These are phyloP conservation scores for Bellardia pandia DNA, from an alignment of 2,888 invertebrate genomes.

Conservation along the genomic window DNA sequence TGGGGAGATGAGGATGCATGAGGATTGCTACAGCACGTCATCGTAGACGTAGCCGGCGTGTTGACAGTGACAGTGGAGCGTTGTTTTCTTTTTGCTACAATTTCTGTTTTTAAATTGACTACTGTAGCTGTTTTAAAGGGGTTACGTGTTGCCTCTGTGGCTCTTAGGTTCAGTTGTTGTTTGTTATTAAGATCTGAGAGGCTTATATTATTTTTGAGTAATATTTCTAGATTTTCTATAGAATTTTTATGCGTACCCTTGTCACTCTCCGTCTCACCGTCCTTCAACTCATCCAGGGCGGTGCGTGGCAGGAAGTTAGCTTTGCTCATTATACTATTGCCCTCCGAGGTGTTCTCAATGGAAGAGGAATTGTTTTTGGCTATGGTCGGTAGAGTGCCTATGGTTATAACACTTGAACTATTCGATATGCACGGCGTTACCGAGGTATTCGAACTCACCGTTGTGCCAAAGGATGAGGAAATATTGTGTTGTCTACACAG, in stretches of 20 bases:
- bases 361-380: constrained; percentile 75
- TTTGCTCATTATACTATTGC: constrained; percentile 65
- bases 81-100: constrained; percentile 76
- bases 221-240: constrained; percentile 83
- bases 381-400: constrained; percentile 77
- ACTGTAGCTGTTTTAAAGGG: constrained; percentile 76
- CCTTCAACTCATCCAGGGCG: constrained; percentile 80
- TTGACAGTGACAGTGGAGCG: constrained; percentile 75
- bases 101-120: constrained; percentile 79
- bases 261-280: constrained; percentile 79
- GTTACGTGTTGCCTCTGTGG: constrained; percentile 76
- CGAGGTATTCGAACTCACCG: constrained; percentile 80
- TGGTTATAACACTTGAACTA: constrained; percentile 81
- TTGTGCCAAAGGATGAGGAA: constrained; percentile 83
- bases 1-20: constrained; percentile 58
- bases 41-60: constrained; percentile 68
- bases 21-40: constrained; percentile 65
- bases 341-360: constrained; percentile 74
- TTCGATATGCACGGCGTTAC: constrained; percentile 82
- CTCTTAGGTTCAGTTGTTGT: constrained; percentile 82
- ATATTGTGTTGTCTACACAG: constrained; percentile 84
- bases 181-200: constrained; percentile 83
- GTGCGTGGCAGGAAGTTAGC: constrained; percentile 77
- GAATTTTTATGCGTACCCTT: constrained; percentile 81
- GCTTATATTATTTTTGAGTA: constrained; percentile 84